Conservation (phyloP, 2,797 vertebrate genomes). For the Arnoldichthys spilopterus region DNA sequence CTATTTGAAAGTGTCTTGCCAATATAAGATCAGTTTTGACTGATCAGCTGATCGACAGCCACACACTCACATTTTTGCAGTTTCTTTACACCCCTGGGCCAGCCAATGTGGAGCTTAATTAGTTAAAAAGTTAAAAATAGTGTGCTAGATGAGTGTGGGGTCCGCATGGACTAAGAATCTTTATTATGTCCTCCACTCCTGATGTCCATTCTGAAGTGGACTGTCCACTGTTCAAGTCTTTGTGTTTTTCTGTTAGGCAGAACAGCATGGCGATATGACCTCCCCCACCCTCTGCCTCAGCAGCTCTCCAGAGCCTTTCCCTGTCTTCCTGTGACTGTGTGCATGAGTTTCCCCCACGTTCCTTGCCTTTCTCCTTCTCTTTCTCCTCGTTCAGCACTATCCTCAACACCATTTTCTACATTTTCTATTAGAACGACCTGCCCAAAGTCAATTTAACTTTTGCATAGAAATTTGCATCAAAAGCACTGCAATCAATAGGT, state of each 20-base stretch:
- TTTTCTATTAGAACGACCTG: constrained; percentile 16
- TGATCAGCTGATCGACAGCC: too few relatives aligned
- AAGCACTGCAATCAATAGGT: neutral
- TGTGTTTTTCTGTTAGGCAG: constrained; percentile 62
- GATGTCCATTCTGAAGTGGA: neutral
- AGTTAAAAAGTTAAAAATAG: too few relatives aligned
- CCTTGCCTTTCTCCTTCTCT: neutral
- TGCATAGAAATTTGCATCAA: neutral
- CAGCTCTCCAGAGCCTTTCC: constrained; percentile 65
- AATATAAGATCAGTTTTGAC: too few relatives aligned
- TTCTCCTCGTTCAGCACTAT: neutral
- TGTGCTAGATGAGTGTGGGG: too few relatives aligned
- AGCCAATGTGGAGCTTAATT: too few relatives aligned
- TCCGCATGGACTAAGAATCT: too few relatives aligned
- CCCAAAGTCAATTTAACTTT: constrained; percentile 34
- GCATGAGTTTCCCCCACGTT: constrained; percentile 68
- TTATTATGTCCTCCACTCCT: neutral
- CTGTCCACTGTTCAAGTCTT: constrained; percentile 23
- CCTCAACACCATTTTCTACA: neutral
- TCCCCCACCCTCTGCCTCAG: constrained; percentile 56
- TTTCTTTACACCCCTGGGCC: too few relatives aligned
- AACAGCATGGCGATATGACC: constrained; percentile 55
- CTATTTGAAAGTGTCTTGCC: too few relatives aligned
- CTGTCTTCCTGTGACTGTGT: constrained; percentile 70
- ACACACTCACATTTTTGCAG: too few relatives aligned